Base-by-base conservation (phyloP, 2,113 vertebrate genomes). In the Sander lucioperca region DNA sequence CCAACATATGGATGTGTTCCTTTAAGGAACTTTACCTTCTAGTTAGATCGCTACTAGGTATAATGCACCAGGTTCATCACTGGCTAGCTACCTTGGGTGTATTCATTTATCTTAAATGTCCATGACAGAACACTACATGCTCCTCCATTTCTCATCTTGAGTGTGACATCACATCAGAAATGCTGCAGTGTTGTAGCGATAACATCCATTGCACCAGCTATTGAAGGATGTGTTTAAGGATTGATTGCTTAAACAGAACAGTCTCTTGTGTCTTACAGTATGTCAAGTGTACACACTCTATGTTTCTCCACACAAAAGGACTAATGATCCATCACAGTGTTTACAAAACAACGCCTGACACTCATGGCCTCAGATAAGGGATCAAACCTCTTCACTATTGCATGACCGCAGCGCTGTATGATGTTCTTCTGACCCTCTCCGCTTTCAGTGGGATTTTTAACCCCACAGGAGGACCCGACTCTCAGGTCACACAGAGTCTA, bases 201-300 rank as follows among this genome's bases (percentile, higher is more conserved):
- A 36, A 77, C 48, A 19, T 53, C 66, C 53, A 36, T 73, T 19
- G 48, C 66, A 58, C 0, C 5, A 4, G 59, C 74, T 82, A 43
- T 6, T 56, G 36, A 84, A 67, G 16, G 19, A 14, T 65, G 43
- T 7, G 1, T 64, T 65, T 25, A 80, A 59, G 25, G 25, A 48
- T 21, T 58, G 51, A 48, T 68, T 23, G 66, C 43, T 45, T 27
- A 57, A 16, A 74, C 63, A 56, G 74, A 71, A 53, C 56, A 16
- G 25, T 48, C 18, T 57, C 18, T 2, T 51, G n/a, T 27, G 23
- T 74, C 12, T 30, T 25, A 43, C 39, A 43, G 39, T 43, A 39
- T 8, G 54, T 54, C 30, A 62, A 56, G 2, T 64, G 54, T 54
- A 69, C 48, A 72, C 43, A 47, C 33, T 18, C 66, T 43, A 13